Evolutionary conservation across 2,888 invertebrate genomes (phyloP), one percentile per base, ranked within the genome.

Genomic region (Drosophila recens): DNA sequence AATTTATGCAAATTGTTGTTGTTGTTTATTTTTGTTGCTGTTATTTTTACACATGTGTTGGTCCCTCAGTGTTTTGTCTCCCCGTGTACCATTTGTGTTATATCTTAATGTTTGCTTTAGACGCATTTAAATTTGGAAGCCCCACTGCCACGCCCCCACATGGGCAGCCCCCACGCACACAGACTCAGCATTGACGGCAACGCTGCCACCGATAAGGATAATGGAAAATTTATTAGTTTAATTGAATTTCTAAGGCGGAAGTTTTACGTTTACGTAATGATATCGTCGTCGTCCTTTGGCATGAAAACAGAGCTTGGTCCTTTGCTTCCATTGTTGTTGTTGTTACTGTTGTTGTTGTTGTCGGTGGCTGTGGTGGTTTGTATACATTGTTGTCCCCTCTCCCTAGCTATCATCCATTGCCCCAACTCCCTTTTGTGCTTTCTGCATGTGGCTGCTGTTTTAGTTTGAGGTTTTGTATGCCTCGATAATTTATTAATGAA

Each of bases 1-100:
- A 90, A 90, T 90, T 89, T 90, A 90, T 90, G 90, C 90, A 90
- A 90, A 90, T 90, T 90, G 90, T 90, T 89, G 86, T 33, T 65
- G 11, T 23, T 63, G 38, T 65, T 80, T 65, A 13, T 33, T 63
- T 38, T 68, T 80, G 62, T 67, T 76, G 67, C 54, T 72, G 61
- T 72, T 81, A 77, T 78, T 72, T 69, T 79, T 79, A 75, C 68
- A 72, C 72, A 72, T 77, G 79, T 80, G 67, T 69, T 54, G n/a
- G 56, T 64, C 63, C 49, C 67, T 20, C 42, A 6, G 43, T 38
- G 27, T 8, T 57, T 27, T 54, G 45, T 48, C 43, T 51, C 17
- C 63, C 9, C 34, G 34, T 52, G n/a, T n/a, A n/a, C n/a, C n/a
- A n/a, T n/a, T n/a, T n/a, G n/a, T n/a, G n/a, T 38, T 64, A 49